These are phyloP conservation scores for Leucophenga montana DNA, from an alignment of 2,888 invertebrate species.

Conservation along the genomic window DNA sequence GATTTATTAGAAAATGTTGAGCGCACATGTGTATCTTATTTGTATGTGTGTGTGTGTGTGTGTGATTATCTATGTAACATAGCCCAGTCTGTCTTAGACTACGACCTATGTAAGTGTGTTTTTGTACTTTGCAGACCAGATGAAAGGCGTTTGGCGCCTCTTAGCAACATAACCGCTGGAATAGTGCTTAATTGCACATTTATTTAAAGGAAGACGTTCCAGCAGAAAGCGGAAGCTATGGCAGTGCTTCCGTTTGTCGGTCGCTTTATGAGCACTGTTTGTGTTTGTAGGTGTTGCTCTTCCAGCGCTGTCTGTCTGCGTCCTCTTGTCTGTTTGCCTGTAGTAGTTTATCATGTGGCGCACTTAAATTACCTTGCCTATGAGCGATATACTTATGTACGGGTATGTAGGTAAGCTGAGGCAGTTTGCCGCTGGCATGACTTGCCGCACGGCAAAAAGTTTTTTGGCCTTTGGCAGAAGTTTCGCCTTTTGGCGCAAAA, in stretches of 20 bases:
- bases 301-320: slow-evolving; percentile 3
- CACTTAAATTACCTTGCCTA: slow-evolving; percentile 59
- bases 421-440: slow-evolving; percentile 40
- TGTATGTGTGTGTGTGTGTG: slow-evolving; percentile 28
- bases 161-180: slow-evolving; percentile 62
- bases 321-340: slow-evolving; percentile 36
- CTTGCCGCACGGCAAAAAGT: slow-evolving; percentile 47
- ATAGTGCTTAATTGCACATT: slow-evolving; percentile 71
- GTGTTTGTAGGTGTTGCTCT: slow-evolving; percentile 17
- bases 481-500: slow-evolving; percentile 67
- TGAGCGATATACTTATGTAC: slow-evolving; percentile 26
- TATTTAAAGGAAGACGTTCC: slow-evolving; percentile 53
- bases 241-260: slow-evolving; percentile 28
- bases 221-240: slow-evolving; percentile 52
- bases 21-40: slow-evolving; percentile 55
- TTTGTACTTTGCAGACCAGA: slow-evolving; percentile 5
- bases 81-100: slow-evolving; percentile 29
- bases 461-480: slow-evolving; percentile 49
- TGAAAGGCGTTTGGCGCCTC: slow-evolving; percentile 48
- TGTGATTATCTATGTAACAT: slow-evolving; percentile 17
- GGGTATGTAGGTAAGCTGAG: slow-evolving; percentile 14
- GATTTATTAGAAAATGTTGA: slow-evolving; percentile 68
- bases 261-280: slow-evolving; percentile 7
- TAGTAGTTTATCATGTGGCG: slow-evolving; percentile 65
- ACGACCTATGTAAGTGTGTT: slow-evolving; percentile 29